These are phyloP conservation scores for Calliopsis andreniformis DNA, from an alignment of 1,140 invertebrate genomes.

Conservation along the genomic window DNA sequence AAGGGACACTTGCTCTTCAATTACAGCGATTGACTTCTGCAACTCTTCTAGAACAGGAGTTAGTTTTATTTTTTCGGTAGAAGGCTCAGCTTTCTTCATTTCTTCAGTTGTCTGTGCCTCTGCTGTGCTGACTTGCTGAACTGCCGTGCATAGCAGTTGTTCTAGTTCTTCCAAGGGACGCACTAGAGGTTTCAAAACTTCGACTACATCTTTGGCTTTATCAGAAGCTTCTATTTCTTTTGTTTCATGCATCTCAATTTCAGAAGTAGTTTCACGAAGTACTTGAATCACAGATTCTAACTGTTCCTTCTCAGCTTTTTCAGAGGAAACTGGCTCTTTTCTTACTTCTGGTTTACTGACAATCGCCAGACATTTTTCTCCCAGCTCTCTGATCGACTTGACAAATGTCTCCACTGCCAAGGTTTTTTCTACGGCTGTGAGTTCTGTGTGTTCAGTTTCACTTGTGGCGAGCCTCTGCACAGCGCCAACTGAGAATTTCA, in stretches of 20 bases:
- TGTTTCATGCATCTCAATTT: background rate
- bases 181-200: slow-evolving; percentile 22
- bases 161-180: slow-evolving; percentile 32
- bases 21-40: slow-evolving; percentile 25
- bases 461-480: slow-evolving; percentile 4
- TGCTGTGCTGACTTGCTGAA: background rate
- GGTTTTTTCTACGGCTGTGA: background rate
- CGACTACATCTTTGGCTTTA: background rate
- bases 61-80: background rate
- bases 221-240: background rate
- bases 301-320: background rate
- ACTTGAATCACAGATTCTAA: slow-evolving; percentile 6
- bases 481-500: slow-evolving; percentile 17
- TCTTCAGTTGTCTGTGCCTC: background rate
- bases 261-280: background rate
- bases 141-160: background rate
- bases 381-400: slow-evolving; percentile 2
- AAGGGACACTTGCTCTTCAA: background rate
- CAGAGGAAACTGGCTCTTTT: background rate
- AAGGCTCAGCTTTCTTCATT: background rate
- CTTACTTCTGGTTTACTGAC: background rate
- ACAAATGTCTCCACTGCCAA: slow-evolving; percentile 1
- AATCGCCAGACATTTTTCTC: slow-evolving; percentile 14
- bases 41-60: slow-evolving; percentile 33
- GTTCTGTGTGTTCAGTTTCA: background rate